Percentiles rank a stretch among this genome's conserved stretches.
phyloP scores from a whole-genome alignment of 2,113 vertebrate species.

The Apodemus speciosus region DNA sequence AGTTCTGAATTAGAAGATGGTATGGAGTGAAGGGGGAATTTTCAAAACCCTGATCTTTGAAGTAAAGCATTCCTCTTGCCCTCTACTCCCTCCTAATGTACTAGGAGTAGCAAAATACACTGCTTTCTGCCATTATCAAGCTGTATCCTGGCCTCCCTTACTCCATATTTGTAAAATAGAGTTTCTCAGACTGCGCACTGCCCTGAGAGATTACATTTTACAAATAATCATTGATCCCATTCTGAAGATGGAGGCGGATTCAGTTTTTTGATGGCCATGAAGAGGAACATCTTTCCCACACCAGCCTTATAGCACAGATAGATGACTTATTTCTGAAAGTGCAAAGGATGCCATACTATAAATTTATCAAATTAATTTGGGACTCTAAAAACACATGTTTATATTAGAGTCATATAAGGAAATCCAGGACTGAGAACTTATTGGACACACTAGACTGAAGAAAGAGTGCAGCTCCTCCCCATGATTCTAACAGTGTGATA shows the following conservation, averaged over 20 bases:
- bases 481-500: background rate
- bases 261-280: background rate
- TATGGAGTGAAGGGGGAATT: constrained; percentile 8
- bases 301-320: background rate
- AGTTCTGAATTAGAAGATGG: background rate
- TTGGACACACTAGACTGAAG: background rate
- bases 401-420: background rate
- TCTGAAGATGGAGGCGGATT: background rate
- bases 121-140: background rate
- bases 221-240: background rate
- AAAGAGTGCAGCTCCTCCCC: background rate
- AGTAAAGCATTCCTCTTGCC: constrained; percentile 45
- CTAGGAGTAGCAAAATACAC: background rate
- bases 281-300: background rate
- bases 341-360: background rate
- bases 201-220: background rate
- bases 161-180: background rate
- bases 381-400: background rate
- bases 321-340: background rate
- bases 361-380: background rate
- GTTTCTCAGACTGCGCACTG: background rate
- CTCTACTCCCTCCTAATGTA: constrained; percentile 49
- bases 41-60: background rate
- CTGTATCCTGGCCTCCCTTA: background rate
- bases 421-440: background rate